Conservation (phyloP, 2,113 vertebrate species). For the Tachysurus fulvidraco region DNA sequence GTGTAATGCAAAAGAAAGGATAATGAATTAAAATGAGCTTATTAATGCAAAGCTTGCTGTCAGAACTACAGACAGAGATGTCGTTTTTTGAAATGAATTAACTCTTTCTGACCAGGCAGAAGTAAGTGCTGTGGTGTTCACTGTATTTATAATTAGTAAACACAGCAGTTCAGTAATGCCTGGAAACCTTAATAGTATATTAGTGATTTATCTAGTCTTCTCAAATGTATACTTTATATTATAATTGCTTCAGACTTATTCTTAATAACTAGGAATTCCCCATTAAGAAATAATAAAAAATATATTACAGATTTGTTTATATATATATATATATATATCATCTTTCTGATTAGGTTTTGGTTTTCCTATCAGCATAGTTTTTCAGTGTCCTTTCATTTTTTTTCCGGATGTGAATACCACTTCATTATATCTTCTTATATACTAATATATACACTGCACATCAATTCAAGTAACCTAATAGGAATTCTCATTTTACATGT, state of each 20-base stretch:
- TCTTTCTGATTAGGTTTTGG: background rate
- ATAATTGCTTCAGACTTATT: background rate
- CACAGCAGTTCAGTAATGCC: background rate
- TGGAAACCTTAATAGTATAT: background rate
- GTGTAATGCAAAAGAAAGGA: background rate
- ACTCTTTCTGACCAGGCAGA: background rate
- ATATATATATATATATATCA: no score
- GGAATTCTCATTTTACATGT: background rate
- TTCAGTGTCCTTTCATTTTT: background rate
- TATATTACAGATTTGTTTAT: no score
- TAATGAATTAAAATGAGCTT: background rate
- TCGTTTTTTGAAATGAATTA: background rate
- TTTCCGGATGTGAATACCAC: background rate
- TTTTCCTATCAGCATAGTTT: background rate
- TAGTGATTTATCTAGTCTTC: background rate
- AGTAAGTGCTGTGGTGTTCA: background rate
- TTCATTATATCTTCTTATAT: background rate
- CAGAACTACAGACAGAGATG: background rate
- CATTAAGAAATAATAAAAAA: no score
- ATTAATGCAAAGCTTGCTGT: background rate
- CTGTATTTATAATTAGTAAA: background rate
- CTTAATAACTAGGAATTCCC: background rate
- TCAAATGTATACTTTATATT: background rate
- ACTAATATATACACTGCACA: no score
- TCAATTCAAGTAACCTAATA: background rate